Percentiles rank a stretch among this genome's conserved stretches.
Conservation (phyloP, 2,888 invertebrate genomes). For the Oscheius onirici region DNA sequence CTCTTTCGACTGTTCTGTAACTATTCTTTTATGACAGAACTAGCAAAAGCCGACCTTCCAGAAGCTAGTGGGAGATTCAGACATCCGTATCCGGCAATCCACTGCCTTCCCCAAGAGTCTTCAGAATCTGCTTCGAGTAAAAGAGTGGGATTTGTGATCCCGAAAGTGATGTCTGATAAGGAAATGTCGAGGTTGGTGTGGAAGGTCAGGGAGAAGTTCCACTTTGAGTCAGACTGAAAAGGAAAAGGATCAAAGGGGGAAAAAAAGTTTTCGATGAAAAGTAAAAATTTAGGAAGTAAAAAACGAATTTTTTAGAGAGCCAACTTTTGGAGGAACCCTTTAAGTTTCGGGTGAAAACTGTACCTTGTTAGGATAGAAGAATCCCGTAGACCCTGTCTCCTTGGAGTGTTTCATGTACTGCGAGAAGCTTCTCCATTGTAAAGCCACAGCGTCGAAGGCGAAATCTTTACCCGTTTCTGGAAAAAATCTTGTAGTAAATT, state of each 20-base stretch:
- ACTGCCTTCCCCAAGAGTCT: conserved; percentile 32
- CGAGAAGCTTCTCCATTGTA: neutral
- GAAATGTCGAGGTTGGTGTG: neutral
- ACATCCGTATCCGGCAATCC: conserved; percentile 24
- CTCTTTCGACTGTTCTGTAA: conserved; percentile 18
- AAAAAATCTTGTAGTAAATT: neutral
- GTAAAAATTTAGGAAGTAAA: too few species aligned
- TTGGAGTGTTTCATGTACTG: neutral
- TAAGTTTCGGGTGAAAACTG: too few species aligned
- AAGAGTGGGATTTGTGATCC: conserved; percentile 17
- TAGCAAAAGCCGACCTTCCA: neutral
- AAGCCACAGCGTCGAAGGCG: neutral
- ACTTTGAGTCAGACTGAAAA: neutral
- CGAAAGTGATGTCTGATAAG: neutral
- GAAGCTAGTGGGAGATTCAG: conserved; percentile 7
- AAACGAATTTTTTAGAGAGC: too few species aligned
- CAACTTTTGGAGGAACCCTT: too few species aligned
- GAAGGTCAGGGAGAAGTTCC: conserved; percentile 19
- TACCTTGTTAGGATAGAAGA: neutral
- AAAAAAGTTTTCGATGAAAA: neutral
- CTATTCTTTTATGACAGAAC: neutral
- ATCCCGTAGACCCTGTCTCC: neutral
- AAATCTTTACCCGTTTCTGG: conserved; percentile 12
- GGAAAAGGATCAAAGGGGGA: neutral
- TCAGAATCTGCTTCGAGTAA: conserved; percentile 20